phyloP scores from a whole-genome alignment of 2,888 invertebrate species.

The Chymomyza fuscimana region DNA sequence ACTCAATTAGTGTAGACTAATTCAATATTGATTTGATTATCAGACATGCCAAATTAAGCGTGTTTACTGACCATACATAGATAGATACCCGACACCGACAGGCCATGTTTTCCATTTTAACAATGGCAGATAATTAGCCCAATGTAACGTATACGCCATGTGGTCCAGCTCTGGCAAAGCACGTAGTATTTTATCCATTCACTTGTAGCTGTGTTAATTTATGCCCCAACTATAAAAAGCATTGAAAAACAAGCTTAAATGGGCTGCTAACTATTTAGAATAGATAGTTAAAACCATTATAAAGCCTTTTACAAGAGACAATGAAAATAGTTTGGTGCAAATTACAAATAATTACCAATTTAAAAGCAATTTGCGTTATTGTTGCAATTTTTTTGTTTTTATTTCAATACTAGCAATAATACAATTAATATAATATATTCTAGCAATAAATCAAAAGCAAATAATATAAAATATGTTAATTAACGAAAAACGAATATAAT shows the following conservation, averaged over 20 bases:
- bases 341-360: background rate
- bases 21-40: conserved; percentile 41
- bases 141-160: conserved; percentile 8
- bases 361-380: background rate
- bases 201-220: background rate
- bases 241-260: background rate
- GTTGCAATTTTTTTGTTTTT: background rate
- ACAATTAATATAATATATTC: too few relatives aligned
- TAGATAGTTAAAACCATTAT: too few relatives aligned
- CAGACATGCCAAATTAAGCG: background rate
- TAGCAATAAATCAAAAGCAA: too few relatives aligned
- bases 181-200: background rate
- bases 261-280: too few relatives aligned
- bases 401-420: background rate
- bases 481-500: too few relatives aligned
- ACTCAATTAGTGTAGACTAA: conserved; percentile 40
- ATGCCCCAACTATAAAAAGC: background rate
- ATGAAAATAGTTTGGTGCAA: background rate
- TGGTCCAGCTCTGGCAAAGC: background rate
- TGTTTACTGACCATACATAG: background rate
- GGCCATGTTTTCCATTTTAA: conserved; percentile 1
- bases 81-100: background rate
- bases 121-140: conserved; percentile 46
- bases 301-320: too few relatives aligned
- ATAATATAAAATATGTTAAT: too few relatives aligned